A percentile compares a stretch with the other conserved stretches of the same genome.
These are phyloP conservation scores for Acanthurus leucopareius DNA, from an alignment of 2,797 vertebrate genomes.

Conservation along the genomic window DNA sequence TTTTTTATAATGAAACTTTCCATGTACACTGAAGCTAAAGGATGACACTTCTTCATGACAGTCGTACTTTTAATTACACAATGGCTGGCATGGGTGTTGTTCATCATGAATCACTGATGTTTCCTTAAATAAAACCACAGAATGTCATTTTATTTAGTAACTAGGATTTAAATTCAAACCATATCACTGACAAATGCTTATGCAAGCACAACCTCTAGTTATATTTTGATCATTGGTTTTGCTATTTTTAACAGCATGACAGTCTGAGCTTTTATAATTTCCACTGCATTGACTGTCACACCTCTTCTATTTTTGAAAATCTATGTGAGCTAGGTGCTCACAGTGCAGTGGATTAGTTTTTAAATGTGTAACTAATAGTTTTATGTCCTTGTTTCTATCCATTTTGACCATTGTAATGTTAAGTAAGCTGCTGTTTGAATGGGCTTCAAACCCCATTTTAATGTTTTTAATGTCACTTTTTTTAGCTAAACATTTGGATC, in stretches of 20 bases:
- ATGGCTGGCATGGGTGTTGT: background rate
- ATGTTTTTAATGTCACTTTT: background rate
- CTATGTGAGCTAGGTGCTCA: too few relatives aligned
- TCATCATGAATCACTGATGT: background rate
- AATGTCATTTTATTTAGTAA: background rate
- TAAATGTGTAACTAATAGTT: too few relatives aligned
- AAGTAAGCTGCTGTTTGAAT: background rate
- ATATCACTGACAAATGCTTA: too few relatives aligned
- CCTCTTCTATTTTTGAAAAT: background rate
- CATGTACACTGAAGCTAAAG: too few relatives aligned
- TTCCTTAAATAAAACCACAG: background rate
- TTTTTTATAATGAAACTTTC: too few relatives aligned
- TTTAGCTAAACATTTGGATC: background rate
- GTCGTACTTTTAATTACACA: too few relatives aligned
- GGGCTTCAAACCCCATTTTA: background rate
- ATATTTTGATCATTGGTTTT: background rate
- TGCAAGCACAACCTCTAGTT: background rate
- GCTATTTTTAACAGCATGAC: background rate
- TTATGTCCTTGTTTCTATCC: background rate
- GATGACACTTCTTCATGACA: background rate
- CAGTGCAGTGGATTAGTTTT: too few relatives aligned
- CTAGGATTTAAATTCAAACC: too few relatives aligned
- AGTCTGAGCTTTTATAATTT: background rate
- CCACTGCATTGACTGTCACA: slow-evolving; percentile 2
- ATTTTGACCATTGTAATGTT: background rate